A percentile compares a stretch with the other conserved stretches of the same genome.
These are phyloP conservation scores for Platanista minor DNA, from an alignment of 2,113 vertebrate genomes.

Conservation along the genomic window DNA sequence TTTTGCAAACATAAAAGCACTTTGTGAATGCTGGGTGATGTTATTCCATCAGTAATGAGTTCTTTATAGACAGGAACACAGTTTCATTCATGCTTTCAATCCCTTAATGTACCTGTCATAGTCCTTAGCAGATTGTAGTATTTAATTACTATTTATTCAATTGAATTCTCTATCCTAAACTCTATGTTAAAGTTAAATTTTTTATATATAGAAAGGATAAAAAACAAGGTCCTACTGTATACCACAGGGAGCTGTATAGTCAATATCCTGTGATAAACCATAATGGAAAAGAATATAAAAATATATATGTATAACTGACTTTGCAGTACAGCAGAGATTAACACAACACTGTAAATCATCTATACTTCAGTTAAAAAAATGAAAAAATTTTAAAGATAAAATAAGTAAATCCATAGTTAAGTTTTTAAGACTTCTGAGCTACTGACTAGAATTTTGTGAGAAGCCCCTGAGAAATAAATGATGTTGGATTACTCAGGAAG, in stretches of 20 bases:
- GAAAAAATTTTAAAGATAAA: background rate
- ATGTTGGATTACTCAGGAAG: background rate
- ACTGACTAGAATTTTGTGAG: slow-evolving; percentile 2
- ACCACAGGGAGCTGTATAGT: too few relatives aligned
- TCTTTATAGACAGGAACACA: background rate
- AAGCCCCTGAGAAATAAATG: slow-evolving; percentile 36
- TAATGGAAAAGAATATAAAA: background rate
- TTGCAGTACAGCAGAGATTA: background rate
- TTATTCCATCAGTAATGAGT: background rate
- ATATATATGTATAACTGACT: background rate
- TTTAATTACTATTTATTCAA: background rate
- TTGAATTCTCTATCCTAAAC: background rate
- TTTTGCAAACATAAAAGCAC: background rate
- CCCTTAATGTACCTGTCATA: background rate
- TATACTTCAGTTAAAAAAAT: background rate
- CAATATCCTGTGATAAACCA: background rate
- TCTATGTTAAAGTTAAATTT: background rate
- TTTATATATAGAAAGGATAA: too few relatives aligned
- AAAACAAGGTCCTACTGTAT: too few relatives aligned
- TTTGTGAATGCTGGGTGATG: background rate
- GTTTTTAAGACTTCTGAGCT: slow-evolving; percentile 9
- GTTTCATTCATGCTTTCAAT: background rate
- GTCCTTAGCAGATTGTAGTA: background rate
- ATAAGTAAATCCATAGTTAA: background rate
- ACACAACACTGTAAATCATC: background rate